Conservation (phyloP, 2,888 invertebrate species). For the Teleiodes luculella region DNA sequence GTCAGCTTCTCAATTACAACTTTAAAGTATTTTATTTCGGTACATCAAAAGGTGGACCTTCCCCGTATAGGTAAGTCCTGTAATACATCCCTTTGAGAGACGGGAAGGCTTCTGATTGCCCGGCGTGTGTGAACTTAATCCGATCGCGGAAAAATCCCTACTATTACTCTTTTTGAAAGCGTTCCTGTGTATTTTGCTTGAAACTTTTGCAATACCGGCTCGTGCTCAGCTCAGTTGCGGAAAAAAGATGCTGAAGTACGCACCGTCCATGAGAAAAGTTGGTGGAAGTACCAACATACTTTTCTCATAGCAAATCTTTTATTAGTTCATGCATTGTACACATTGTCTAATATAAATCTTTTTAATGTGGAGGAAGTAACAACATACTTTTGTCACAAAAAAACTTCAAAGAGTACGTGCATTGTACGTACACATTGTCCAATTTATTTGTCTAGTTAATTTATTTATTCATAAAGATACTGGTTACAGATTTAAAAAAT, state of each 20-base stretch:
- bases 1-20: not conserved
- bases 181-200: conserved; percentile 75
- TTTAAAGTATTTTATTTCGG: conserved; percentile 9
- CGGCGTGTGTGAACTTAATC: conserved; percentile 61
- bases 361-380: too few species aligned
- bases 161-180: conserved; percentile 69
- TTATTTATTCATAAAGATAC: too few species aligned
- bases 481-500: too few species aligned
- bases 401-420: too few species aligned
- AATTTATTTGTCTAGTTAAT: too few species aligned
- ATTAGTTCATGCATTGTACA: too few species aligned
- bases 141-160: conserved; percentile 51
- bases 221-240: conserved; percentile 34
- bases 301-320: too few species aligned
- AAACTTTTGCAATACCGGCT: conserved; percentile 72
- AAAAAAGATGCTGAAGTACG: not conserved
- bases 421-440: too few species aligned
- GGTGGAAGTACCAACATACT: too few species aligned
- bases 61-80: not conserved
- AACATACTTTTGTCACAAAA: too few species aligned
- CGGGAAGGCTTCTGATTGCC: conserved; percentile 61
- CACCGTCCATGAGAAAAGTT: not conserved
- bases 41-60: conserved; percentile 4
- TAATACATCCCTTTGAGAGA: conserved; percentile 27
- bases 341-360: too few species aligned